Percentiles rank a stretch among this genome's conserved stretches.
Conservation (phyloP, 1,140 invertebrate genomes). For the Amyelois transitella region DNA sequence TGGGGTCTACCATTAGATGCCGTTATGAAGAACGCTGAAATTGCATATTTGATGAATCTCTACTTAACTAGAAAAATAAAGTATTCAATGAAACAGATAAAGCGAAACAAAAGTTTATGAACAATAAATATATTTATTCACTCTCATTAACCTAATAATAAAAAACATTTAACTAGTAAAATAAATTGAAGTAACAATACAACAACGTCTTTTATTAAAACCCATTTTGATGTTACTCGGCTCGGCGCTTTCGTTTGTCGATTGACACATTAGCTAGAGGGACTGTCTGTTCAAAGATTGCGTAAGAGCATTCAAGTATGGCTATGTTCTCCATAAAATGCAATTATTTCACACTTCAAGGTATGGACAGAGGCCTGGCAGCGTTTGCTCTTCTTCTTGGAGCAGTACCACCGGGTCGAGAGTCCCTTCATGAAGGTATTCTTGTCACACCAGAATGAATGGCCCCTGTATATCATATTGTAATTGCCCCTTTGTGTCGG, state of each 20-base stretch:
- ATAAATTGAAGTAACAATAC: too few relatives aligned
- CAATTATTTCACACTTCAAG: constrained; percentile 14
- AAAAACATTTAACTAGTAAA: too few relatives aligned
- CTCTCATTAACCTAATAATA: too few relatives aligned
- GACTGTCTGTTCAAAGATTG: too few relatives aligned
- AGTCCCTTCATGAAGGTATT: constrained; percentile 6
- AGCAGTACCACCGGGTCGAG: constrained; percentile 37
- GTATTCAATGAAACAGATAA: too few relatives aligned
- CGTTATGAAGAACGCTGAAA: constrained; percentile 33
- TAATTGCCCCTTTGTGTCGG: constrained; percentile 26
- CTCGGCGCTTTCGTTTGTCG: too few relatives aligned
- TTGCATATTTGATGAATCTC: neutral
- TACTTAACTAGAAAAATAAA: too few relatives aligned
- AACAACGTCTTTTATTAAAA: too few relatives aligned
- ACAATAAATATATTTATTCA: too few relatives aligned
- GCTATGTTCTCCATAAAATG: constrained; percentile 16
- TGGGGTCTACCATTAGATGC: constrained; percentile 26
- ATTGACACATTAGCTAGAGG: too few relatives aligned
- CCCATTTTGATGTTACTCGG: too few relatives aligned
- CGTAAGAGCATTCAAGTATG: constrained; percentile 11
- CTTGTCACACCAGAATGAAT: constrained; percentile 28
- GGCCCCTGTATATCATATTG: constrained; percentile 14
- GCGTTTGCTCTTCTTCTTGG: constrained; percentile 26
- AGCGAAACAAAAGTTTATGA: too few relatives aligned
- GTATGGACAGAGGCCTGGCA: constrained; percentile 25